Evolutionary conservation across 2,888 invertebrate species (phyloP).

Genomic region (Muschampia plurimacula): DNA sequence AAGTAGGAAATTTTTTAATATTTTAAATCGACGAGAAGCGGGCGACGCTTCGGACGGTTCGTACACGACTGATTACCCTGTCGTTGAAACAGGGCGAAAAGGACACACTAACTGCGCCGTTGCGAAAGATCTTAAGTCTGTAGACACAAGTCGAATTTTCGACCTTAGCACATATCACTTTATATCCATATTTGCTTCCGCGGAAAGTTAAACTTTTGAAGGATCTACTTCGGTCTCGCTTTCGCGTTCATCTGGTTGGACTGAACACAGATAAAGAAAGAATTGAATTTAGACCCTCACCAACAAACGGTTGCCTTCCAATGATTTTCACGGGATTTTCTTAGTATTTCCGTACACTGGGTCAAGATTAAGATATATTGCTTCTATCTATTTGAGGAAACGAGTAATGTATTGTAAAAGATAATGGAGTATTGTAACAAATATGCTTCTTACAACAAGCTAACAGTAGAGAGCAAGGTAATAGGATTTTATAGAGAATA

Average conservation of each 20-base stretch:
- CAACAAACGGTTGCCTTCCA: conserved; percentile 57
- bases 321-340: conserved; percentile 54
- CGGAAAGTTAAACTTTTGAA: conserved; percentile 63
- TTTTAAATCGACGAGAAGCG: conserved; percentile 57
- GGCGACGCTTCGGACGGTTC: conserved; percentile 76
- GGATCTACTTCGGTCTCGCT: conserved; percentile 72
- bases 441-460: neutral
- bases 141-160: conserved; percentile 44
- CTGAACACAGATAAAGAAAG: conserved; percentile 76
- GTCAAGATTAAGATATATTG: conserved; percentile 30
- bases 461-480: conserved; percentile 11
- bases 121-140: conserved; percentile 56
- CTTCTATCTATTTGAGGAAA: conserved; percentile 21
- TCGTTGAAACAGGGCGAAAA: conserved; percentile 77
- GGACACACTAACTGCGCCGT: conserved; percentile 64
- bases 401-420: conserved; percentile 35
- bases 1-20: conserved; percentile 48
- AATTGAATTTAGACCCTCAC: conserved; percentile 79
- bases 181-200: conserved; percentile 47
- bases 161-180: conserved; percentile 24
- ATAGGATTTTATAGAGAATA: conserved; percentile 26
- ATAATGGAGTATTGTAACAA: conserved; percentile 20
- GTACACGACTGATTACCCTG: conserved; percentile 79
- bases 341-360: conserved; percentile 49
- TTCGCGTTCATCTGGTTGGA: conserved; percentile 77